Percentiles rank a stretch among this genome's conserved stretches.
Evolutionary conservation across 2,888 invertebrate genomes (phyloP).

Genomic region (Scaptomyza polygonia): DNA sequence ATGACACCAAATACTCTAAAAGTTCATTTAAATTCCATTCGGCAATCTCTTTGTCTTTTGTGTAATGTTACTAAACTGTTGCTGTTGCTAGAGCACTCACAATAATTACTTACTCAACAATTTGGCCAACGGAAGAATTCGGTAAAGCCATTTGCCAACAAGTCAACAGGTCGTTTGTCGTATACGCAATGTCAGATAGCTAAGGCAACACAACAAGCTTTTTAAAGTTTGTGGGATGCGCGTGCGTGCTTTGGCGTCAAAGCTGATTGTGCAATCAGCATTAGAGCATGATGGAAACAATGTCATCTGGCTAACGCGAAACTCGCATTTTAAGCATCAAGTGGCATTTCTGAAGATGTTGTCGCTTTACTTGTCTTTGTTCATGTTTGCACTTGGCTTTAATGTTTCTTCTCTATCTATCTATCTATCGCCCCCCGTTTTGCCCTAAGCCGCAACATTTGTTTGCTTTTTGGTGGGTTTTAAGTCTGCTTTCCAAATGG

Average conservation of each 20-base stretch:
- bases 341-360: slow-evolving; percentile 64
- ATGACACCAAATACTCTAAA: neutral
- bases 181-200: slow-evolving; percentile 40
- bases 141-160: slow-evolving; percentile 10
- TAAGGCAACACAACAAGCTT: slow-evolving; percentile 5
- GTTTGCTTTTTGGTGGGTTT: slow-evolving; percentile 5
- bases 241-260: slow-evolving; percentile 20
- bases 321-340: slow-evolving; percentile 64
- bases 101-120: slow-evolving; percentile 33
- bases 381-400: slow-evolving; percentile 73
- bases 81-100: slow-evolving; percentile 28
- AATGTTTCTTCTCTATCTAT: slow-evolving; percentile 23
- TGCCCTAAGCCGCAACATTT: slow-evolving; percentile 12
- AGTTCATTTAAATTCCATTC: neutral
- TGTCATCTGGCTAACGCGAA: slow-evolving; percentile 22
- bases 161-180: slow-evolving; percentile 61
- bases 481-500: slow-evolving; percentile 35
- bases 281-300: slow-evolving; percentile 50
- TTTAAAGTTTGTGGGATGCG: slow-evolving; percentile 4
- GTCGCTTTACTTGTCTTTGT: slow-evolving; percentile 68
- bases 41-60: neutral
- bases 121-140: slow-evolving; percentile 1
- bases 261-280: slow-evolving; percentile 72
- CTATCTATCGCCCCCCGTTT: neutral
- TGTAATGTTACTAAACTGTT: neutral